Evolutionary conservation across 2,888 invertebrate species (phyloP), one percentile per base, ranked within the genome.

Genomic region (Eupithecia insigniata): DNA sequence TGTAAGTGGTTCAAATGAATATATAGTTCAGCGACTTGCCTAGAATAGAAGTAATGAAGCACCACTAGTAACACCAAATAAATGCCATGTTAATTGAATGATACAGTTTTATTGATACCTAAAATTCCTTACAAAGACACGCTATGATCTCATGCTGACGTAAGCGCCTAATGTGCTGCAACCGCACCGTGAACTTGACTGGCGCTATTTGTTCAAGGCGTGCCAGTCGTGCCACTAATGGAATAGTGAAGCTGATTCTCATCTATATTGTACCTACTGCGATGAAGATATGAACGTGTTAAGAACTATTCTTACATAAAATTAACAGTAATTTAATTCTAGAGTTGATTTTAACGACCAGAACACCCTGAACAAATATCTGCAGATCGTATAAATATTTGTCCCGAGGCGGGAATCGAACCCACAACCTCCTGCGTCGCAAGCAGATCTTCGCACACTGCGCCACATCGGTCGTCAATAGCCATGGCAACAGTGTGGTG

Each of bases 151-250:
- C 79, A 76, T 78, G 77, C 70, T 76, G 76, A 78, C 73, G 78
- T 78, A 75, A 77, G 60, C 74, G n/a, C n/a, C 32, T 10, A 71
- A 72, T 76, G 65, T 74, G 76, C 71, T 71, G 71, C 60, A n/a
- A n/a, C n/a, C n/a, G 65, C 64, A n/a, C 84, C 84, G 71, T 85
- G 86, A 86, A 86, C 86, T 86, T 86, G 86, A 83, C 83, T 82
- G 55, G 30, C 74, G 61, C 18, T 74, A 66, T 73, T 76, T 73
- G 39, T 36, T 30, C 66, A 70, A 66, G 79, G 78, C 80, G 81
- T 79, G 77, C 71, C 30, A 66, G 79, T 78, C 80, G 81, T 79
- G 77, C 71, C 30, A 62, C 34, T 22, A 18, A 34, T 34, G 22
- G n/a, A 18, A n/a, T 32, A 60, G 5, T 30, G 14, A 26, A 60